Conservation (phyloP, 1,140 invertebrate species). For the Drosophila burlai region DNA sequence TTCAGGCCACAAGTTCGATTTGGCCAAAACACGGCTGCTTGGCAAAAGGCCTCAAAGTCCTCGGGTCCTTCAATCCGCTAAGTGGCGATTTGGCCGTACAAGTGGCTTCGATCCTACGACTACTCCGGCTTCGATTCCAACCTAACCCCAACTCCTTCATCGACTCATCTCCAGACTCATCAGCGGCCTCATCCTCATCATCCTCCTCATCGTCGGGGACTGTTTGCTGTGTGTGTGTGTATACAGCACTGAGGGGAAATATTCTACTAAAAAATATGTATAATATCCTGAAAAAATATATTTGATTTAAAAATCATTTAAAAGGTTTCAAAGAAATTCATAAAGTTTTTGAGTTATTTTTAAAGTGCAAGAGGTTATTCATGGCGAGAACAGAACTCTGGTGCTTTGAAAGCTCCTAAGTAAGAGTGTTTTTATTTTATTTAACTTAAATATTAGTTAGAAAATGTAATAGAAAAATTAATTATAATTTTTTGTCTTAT, state of each 20-base stretch:
- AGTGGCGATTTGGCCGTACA: slow-evolving; percentile 51
- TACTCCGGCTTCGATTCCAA: slow-evolving; percentile 8
- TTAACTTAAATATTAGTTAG: background rate
- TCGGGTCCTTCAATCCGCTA: slow-evolving; percentile 28
- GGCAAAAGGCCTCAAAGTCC: slow-evolving; percentile 32
- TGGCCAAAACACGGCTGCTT: slow-evolving; percentile 39
- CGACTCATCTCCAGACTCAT: slow-evolving; percentile 34
- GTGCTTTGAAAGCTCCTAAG: no score
- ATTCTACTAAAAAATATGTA: background rate
- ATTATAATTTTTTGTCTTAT: no score
- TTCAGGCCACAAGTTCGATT: slow-evolving; percentile 52
- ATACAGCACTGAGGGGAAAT: background rate
- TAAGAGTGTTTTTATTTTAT: background rate
- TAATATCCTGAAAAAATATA: background rate
- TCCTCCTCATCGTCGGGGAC: slow-evolving; percentile 1
- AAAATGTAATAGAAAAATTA: no score
- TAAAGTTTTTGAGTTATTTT: background rate
- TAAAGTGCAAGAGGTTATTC: no score
- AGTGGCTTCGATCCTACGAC: slow-evolving; percentile 38
- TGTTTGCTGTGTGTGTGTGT: background rate
- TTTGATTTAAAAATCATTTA: no score
- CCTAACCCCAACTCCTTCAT: slow-evolving; percentile 5
- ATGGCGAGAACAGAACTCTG: no score
- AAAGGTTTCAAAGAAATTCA: background rate
- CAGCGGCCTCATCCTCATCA: slow-evolving; percentile 27